phyloP scores from a whole-genome alignment of 2,113 vertebrate genomes.

The Percopsis transmontana region DNA sequence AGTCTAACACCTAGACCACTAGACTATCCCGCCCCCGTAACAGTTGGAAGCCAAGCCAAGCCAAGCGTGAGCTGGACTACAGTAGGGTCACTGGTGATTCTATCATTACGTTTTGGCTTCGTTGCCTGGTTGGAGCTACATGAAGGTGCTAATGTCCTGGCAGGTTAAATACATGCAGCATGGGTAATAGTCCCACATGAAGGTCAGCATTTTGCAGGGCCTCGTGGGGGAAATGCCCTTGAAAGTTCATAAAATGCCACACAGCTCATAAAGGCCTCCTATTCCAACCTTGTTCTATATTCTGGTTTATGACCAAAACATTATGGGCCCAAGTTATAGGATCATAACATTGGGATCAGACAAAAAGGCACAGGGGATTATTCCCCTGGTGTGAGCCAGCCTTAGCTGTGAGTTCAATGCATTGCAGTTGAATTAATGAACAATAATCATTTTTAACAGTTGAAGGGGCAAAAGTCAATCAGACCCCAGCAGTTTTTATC shows the following conservation, averaged over 20 bases:
- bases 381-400: neutral
- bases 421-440: too few species aligned
- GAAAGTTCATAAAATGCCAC: constrained; percentile 39
- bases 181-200: constrained; percentile 10
- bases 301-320: constrained; percentile 25
- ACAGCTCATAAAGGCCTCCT: constrained; percentile 20
- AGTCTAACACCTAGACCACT: too few species aligned
- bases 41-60: too few species aligned
- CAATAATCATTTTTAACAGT: too few species aligned
- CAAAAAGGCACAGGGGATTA: constrained; percentile 2
- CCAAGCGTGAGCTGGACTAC: too few species aligned
- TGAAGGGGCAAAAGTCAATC: too few species aligned
- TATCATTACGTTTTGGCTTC: too few species aligned
- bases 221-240: neutral
- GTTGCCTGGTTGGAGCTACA: constrained; percentile 2
- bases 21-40: too few species aligned
- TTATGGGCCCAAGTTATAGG: constrained; percentile 21
- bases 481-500: too few species aligned
- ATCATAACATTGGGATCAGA: constrained; percentile 10
- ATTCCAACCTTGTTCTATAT: constrained; percentile 5
- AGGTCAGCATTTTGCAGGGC: constrained; percentile 6
- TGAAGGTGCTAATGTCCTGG: constrained; percentile 24
- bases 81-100: too few species aligned
- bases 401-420: too few species aligned
- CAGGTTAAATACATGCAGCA: constrained; percentile 1